Evolutionary conservation across 2,113 vertebrate genomes (phyloP), one percentile per base, ranked within the genome.

Genomic region (Megaceryle maxima): DNA sequence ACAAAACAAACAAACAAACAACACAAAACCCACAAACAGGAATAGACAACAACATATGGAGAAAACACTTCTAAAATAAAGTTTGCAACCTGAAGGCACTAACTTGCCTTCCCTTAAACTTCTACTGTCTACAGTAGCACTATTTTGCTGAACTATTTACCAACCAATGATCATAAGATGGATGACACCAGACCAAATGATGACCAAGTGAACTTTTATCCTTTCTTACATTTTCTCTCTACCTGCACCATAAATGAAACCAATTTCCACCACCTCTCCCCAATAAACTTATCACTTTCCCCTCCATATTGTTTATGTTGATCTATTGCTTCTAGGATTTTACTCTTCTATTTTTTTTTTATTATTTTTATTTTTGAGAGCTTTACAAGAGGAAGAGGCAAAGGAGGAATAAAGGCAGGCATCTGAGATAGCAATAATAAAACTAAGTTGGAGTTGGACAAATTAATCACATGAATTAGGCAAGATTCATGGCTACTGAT

Each of bases 11-110:
- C 12, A 11, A 11, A n/a, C 31, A 31, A 39, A 6, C 22, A 25
- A 63, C 46, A 24, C 7, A 9, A 41, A 26, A 50, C 21, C 60
- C 62, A 64, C 74, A 95, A 93, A 93, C 64, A 70, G 53, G 57
- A 94, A 82, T 66, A 93, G 86, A 89, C n/a, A 93, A 89, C 57
- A 96, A 56, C 73, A 79, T 87, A 51, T 84, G 80, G 68, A 87
- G 88, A 90, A 53, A 84, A 75, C 3, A 1, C n/a, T 28, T 9
- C 75, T 83, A 55, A 90, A 91, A 77, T 0, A 83, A 79, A 91
- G 79, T 62, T 41, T 93, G 70, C 62, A 91, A 83, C 83, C 90
- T 79, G 62, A 79, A n/a, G 92, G 86, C 15, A 19, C 56, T 60
- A 93, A 67, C 26, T 12, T 87, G 73, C 16, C 48, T 88, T 87